phyloP scores from a whole-genome alignment of 2,113 vertebrate species.

The human (Homo sapiens) region DNA sequence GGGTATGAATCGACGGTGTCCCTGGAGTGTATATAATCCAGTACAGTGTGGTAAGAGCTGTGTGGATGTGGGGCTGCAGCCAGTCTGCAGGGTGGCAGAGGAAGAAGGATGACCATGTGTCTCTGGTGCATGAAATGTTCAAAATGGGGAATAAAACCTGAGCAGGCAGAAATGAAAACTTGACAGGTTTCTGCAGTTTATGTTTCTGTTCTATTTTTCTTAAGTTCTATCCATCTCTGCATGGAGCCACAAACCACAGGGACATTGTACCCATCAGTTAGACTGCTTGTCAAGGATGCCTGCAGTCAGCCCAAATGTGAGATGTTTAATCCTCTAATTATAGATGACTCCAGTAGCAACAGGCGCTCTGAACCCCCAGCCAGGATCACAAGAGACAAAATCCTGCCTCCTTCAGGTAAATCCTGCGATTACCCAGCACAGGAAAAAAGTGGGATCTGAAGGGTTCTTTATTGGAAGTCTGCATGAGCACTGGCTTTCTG shows the following conservation, averaged over 20 bases:
- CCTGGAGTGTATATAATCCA: background rate
- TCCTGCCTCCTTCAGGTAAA: conserved; percentile 76
- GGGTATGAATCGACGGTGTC: background rate
- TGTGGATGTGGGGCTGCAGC: background rate
- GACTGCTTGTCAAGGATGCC: conserved; percentile 66
- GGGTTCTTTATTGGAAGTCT: conserved; percentile 63
- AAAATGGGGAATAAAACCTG: conserved; percentile 20
- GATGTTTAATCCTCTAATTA: conserved; percentile 77
- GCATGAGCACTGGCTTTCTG: conserved; percentile 56
- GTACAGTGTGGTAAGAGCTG: background rate
- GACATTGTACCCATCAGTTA: background rate
- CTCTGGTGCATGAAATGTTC: background rate
- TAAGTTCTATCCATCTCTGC: conserved; percentile 25
- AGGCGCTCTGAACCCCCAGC: conserved; percentile 62
- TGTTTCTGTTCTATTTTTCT: conserved; percentile 49
- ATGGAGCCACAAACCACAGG: conserved; percentile 39
- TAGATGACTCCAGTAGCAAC: conserved; percentile 66
- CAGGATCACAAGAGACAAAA: conserved; percentile 75
- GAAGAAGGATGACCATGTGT: background rate
- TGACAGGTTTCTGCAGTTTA: conserved; percentile 54
- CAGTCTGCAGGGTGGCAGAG: background rate
- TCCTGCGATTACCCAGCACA: conserved; percentile 69
- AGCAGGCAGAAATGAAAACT: conserved; percentile 40
- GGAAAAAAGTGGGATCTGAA: conserved; percentile 59
- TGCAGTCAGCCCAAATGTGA: conserved; percentile 63